Evolutionary conservation across 2,797 vertebrate genomes (phyloP).

Genomic region (Dermochelys coriacea): DNA sequence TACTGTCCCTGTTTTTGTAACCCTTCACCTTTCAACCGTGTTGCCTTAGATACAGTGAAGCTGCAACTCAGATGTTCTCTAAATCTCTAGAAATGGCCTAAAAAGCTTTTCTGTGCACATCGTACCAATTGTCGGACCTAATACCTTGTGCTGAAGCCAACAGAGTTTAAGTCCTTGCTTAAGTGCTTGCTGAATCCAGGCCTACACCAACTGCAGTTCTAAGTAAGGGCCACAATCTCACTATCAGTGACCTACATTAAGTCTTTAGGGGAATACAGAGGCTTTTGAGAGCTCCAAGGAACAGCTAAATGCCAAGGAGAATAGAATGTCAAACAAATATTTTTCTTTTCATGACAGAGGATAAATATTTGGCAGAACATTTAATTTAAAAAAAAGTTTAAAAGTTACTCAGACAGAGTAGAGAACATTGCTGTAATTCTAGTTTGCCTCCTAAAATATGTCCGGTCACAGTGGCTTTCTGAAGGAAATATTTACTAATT

Average conservation of each 20-base stretch:
- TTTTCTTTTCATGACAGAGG: slow-evolving; percentile 74
- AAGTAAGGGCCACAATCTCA: background rate
- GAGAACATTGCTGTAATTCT: slow-evolving; percentile 42
- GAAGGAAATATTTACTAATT: slow-evolving; percentile 68
- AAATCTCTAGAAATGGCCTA: background rate
- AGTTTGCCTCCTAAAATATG: slow-evolving; percentile 69
- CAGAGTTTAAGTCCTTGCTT: background rate
- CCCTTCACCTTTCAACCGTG: background rate
- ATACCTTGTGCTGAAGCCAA: background rate
- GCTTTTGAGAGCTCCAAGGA: slow-evolving; percentile 51
- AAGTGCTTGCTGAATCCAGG: background rate
- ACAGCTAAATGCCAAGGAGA: slow-evolving; percentile 54
- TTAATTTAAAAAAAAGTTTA: slow-evolving; percentile 40
- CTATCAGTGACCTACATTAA: background rate
- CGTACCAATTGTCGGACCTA: background rate
- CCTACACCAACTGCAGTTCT: background rate
- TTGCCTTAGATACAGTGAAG: background rate
- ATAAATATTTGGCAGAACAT: slow-evolving; percentile 74
- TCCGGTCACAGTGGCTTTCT: slow-evolving; percentile 73
- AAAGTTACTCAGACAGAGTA: slow-evolving; percentile 59
- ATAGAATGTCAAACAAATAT: slow-evolving; percentile 67
- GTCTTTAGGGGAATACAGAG: slow-evolving; percentile 56
- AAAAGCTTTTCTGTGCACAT: background rate
- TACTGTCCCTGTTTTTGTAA: background rate
- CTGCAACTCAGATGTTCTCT: background rate